Percentiles rank a stretch among this genome's conserved stretches.
Conservation (phyloP, 30 jellyfish, hydroid and myxozoan species). For the Nemopilema nomurai region DNA sequence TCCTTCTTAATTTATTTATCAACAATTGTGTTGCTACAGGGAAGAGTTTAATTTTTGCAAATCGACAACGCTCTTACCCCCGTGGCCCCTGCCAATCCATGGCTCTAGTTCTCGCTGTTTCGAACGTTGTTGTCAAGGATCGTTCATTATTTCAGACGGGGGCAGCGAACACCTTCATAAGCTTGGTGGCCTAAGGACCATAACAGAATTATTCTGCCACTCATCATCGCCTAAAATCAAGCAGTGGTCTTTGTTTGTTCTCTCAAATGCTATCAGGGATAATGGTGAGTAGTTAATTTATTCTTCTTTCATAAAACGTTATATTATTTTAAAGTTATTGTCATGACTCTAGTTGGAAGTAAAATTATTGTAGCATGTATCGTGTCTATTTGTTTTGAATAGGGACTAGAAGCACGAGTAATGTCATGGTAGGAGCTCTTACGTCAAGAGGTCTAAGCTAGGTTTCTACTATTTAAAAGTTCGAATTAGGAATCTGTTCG, state of each 20-base stretch:
- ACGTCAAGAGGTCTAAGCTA: no score
- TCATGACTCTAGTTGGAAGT: slow-evolving; percentile 20
- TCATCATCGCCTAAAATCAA: slow-evolving; percentile 32
- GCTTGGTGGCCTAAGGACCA: slow-evolving; percentile 62
- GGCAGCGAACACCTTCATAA: slow-evolving; percentile 51
- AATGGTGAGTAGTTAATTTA: slow-evolving; percentile 32
- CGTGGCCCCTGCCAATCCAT: no score
- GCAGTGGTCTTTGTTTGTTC: slow-evolving; percentile 68
- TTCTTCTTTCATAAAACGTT: not conserved
- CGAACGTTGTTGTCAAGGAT: not conserved
- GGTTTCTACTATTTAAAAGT: no score
- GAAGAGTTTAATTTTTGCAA: no score
- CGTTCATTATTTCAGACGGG: slow-evolving; percentile 35
- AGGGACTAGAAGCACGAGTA: no score
- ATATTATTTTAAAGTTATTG: not conserved
- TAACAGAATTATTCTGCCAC: slow-evolving; percentile 47
- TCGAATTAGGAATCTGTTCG: no score
- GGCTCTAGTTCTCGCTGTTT: not conserved
- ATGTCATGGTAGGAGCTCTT: no score
- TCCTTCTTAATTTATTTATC: no score
- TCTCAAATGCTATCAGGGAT: slow-evolving; percentile 68
- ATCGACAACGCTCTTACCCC: no score
- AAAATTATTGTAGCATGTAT: no score
- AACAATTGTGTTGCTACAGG: no score
- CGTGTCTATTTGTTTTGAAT: no score